A percentile compares a stretch with the other conserved stretches of the same genome.
These are phyloP conservation scores for Philaenus spumarius DNA, from an alignment of 1,140 invertebrate genomes.

Conservation along the genomic window DNA sequence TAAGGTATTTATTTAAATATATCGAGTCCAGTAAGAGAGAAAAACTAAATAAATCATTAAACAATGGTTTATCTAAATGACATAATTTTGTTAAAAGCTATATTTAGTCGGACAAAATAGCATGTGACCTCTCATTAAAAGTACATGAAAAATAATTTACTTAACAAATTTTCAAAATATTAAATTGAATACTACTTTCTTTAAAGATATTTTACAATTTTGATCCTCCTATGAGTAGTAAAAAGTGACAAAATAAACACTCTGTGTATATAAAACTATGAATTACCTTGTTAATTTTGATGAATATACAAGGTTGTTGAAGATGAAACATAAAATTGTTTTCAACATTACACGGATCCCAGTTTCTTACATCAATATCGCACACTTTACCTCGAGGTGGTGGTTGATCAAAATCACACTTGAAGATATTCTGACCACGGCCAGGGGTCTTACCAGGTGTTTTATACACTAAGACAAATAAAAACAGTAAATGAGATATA, in stretches of 20 bases:
- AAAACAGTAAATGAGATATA: no score
- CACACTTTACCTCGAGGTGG: conserved; percentile 62
- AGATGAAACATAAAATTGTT: conserved; percentile 63
- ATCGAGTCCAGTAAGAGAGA: no score
- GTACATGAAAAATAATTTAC: neutral
- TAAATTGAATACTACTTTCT: neutral
- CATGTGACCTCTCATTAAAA: neutral
- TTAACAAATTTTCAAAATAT: neutral
- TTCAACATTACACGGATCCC: conserved; percentile 57
- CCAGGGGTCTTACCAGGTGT: conserved; percentile 56
- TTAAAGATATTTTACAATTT: conserved; percentile 41
- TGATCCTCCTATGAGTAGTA: neutral
- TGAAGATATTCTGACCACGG: conserved; percentile 56
- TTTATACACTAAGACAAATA: conserved; percentile 71
- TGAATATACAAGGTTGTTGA: conserved; percentile 46
- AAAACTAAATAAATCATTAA: no score
- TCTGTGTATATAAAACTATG: neutral
- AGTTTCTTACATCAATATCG: conserved; percentile 58
- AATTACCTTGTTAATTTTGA: conserved; percentile 49
- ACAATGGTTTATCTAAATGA: no score
- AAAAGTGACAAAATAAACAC: neutral
- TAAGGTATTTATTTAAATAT: no score
- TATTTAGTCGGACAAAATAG: neutral
- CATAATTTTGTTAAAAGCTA: no score
- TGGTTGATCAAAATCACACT: conserved; percentile 54